Evolutionary conservation across 2,888 invertebrate genomes (phyloP).

Genomic region (Eugnorisma glareosa): DNA sequence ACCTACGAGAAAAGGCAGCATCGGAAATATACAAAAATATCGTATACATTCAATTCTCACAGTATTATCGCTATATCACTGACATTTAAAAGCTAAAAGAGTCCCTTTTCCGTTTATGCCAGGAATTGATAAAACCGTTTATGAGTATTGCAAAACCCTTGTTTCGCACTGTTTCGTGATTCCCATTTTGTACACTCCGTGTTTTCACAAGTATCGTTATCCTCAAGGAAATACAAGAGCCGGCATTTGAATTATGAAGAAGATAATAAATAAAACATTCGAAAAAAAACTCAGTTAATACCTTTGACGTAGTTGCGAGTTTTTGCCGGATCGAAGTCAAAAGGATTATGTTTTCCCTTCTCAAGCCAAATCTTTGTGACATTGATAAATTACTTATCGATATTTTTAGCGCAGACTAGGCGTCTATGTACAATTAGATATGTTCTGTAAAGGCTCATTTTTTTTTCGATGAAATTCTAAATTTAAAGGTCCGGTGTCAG

Average conservation of each 20-base stretch:
- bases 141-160: slow-evolving; percentile 49
- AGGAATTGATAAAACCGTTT: slow-evolving; percentile 52
- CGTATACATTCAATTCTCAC: slow-evolving; percentile 23
- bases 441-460: slow-evolving; percentile 3
- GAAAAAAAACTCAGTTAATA: slow-evolving; percentile 35
- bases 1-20: not conserved
- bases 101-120: slow-evolving; percentile 27
- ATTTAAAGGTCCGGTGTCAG: slow-evolving; percentile 73
- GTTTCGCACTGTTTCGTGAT: slow-evolving; percentile 42
- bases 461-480: slow-evolving; percentile 60
- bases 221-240: slow-evolving; percentile 13
- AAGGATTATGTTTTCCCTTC: slow-evolving; percentile 55
- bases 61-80: slow-evolving; percentile 26
- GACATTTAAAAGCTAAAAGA: slow-evolving; percentile 46
- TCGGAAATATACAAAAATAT: slow-evolving; percentile 20
- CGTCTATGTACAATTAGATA: slow-evolving; percentile 7
- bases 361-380: slow-evolving; percentile 47
- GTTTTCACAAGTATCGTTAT: slow-evolving; percentile 38
- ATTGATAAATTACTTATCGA: slow-evolving; percentile 53
- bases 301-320: slow-evolving; percentile 31
- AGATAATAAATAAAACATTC: slow-evolving; percentile 49
- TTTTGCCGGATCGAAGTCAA: slow-evolving; percentile 46
- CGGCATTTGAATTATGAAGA: slow-evolving; percentile 34
- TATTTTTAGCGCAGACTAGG: slow-evolving; percentile 43
- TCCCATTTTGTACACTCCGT: slow-evolving; percentile 29